Conservation (phyloP, 2,797 vertebrate genomes). For the Rhincodon typus region DNA sequence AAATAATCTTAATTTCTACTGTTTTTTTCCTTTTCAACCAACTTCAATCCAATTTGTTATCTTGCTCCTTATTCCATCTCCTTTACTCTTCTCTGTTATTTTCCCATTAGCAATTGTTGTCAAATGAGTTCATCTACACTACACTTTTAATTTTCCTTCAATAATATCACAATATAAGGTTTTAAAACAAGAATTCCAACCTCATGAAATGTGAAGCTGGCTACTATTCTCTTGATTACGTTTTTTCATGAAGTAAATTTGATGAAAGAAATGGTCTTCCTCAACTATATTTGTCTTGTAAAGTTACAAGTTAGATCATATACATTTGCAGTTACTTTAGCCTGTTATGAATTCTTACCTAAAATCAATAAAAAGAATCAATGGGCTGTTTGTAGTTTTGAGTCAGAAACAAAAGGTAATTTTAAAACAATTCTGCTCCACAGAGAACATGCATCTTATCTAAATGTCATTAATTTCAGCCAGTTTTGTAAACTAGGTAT, state of each 20-base stretch:
- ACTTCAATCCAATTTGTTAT: neutral
- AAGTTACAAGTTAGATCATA: neutral
- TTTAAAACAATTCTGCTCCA: neutral
- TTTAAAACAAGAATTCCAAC: neutral
- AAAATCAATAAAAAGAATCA: constrained; percentile 8
- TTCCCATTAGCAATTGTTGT: neutral
- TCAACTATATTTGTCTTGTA: neutral
- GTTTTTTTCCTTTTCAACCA: neutral
- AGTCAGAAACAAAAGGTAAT: neutral
- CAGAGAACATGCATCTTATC: neutral
- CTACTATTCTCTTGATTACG: neutral
- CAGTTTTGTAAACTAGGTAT: neutral
- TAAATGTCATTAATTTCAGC: neutral
- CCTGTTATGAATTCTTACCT: neutral
- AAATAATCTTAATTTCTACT: neutral
- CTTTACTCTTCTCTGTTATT: neutral
- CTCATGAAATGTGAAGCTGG: neutral
- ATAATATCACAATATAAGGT: neutral
- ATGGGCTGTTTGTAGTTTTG: neutral
- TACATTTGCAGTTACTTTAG: neutral
- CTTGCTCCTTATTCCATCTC: neutral
- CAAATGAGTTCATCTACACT: neutral
- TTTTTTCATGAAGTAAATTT: neutral
- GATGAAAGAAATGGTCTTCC: neutral
- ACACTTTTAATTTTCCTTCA: neutral